phyloP scores from a whole-genome alignment of 2,797 vertebrate species.

The Siniperca scherzeri region DNA sequence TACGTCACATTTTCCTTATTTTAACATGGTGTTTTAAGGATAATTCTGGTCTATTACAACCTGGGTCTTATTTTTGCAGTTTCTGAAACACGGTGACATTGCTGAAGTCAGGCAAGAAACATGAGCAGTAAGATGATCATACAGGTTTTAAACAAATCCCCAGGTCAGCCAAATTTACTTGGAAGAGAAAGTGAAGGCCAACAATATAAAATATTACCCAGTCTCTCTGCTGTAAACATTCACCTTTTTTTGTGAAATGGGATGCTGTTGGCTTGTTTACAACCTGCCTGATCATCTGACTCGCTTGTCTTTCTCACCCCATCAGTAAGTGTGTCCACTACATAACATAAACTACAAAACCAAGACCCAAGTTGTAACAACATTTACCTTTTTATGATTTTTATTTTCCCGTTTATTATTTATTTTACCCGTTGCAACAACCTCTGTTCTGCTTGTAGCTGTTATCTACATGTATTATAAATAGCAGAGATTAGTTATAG shows the following conservation, averaged over 20 bases:
- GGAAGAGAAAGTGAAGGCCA: constrained; percentile 14
- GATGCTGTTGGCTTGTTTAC: constrained; percentile 37
- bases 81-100: background rate
- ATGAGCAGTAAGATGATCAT: background rate
- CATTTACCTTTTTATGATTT: constrained; percentile 30
- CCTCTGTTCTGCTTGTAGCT: constrained; percentile 15
- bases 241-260: constrained; percentile 37
- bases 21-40: constrained; percentile 28
- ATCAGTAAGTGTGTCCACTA: constrained; percentile 23
- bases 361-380: background rate
- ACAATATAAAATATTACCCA: constrained; percentile 21
- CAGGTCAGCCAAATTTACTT: background rate
- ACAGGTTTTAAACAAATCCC: constrained; percentile 13
- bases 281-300: constrained; percentile 42
- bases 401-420: background rate
- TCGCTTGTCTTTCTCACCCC: constrained; percentile 6
- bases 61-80: background rate
- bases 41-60: constrained; percentile 1
- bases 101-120: background rate
- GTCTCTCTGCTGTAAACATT: constrained; percentile 26
- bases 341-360: constrained; percentile 9
- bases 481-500: constrained; percentile 21
- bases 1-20: constrained; percentile 54
- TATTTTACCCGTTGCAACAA: background rate
- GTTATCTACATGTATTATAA: constrained; percentile 33